These are phyloP conservation scores for Halichoeres trimaculatus DNA, from an alignment of 2,113 vertebrate species.

Conservation along the genomic window DNA sequence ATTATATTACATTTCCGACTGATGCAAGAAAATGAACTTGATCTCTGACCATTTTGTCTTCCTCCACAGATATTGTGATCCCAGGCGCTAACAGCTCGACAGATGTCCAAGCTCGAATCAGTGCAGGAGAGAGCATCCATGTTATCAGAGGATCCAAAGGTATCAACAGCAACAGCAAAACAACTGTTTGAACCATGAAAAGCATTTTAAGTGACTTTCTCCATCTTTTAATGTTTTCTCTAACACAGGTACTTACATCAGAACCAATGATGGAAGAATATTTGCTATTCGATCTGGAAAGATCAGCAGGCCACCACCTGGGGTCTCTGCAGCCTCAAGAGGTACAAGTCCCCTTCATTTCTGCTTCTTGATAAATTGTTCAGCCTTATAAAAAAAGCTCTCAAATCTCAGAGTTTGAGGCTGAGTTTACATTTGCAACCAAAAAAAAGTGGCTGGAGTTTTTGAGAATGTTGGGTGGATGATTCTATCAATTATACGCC, in stretches of 20 bases:
- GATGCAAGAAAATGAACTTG: not conserved
- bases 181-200: not conserved
- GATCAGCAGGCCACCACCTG: constrained; percentile 83
- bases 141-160: constrained; percentile 98
- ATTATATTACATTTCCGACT: not conserved
- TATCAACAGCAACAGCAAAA: constrained; percentile 56
- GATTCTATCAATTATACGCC: no score
- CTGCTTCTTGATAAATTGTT: not conserved
- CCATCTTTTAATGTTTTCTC: constrained; percentile 22
- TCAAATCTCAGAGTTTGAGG: no score
- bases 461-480: no score
- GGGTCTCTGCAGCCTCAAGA: constrained; percentile 84
- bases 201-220: not conserved
- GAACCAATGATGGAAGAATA: constrained; percentile 96
- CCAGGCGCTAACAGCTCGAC: constrained; percentile 96
- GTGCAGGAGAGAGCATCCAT: constrained; percentile 96
- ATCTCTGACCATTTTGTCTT: constrained; percentile 43
- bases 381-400: no score
- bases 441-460: no score
- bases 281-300: constrained; percentile 97
- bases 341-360: constrained; percentile 75
- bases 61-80: constrained; percentile 94
- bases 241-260: constrained; percentile 92
- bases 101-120: constrained; percentile 96
- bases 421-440: no score